Base-by-base conservation (phyloP, 2,888 invertebrate genomes). In the Lutraria lutraria region DNA sequence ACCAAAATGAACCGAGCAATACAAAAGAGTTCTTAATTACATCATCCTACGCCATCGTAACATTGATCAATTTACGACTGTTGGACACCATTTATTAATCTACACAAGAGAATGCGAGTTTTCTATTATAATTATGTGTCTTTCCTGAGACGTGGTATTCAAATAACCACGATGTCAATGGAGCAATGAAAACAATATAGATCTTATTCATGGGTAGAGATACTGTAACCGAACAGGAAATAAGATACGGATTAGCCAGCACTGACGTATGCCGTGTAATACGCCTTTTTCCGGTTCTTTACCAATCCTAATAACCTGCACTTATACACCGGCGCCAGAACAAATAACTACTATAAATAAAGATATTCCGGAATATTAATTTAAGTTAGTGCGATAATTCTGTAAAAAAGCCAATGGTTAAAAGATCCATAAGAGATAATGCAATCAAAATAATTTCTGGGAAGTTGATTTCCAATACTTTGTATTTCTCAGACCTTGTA, bases 101-200 rank as follows among this genome's bases (percentile, higher is more conserved):
- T 31, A 76, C 25, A 15, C 76, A 76, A 76, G 21, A 68, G 63
- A 72, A 31, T 31, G 76, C 29, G 76, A 25, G 31, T 76, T 68
- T 68, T 68, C 63, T 68, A 12, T 68, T 4, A 68, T 68, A 68
- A 68, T 68, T 68, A 68, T 68, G n/a, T 68, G n/a, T n/a, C 63
- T 68, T 68, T 34, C 76, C 76, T 76, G 76, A 76, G 34, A 34
- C 76, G 34, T 25, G 16, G 31, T 15, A 25, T 31, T 76, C 63
- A n/a, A 25, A 76, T 76, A 19, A 34, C 34, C 34, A 31, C 31
- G 12, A 34, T 16, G 16, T 15, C 31, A 34, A 34, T 76, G 76
- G 76, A 76, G 16, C 31, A 15, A 76, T 15, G 34, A 31, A 31
- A 76, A 76, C n/a, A 76, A 76, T 34, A 34, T 76, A 76, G 15